Conservation (phyloP, 2,888 invertebrate genomes). For the Pristionchus mayeri region DNA sequence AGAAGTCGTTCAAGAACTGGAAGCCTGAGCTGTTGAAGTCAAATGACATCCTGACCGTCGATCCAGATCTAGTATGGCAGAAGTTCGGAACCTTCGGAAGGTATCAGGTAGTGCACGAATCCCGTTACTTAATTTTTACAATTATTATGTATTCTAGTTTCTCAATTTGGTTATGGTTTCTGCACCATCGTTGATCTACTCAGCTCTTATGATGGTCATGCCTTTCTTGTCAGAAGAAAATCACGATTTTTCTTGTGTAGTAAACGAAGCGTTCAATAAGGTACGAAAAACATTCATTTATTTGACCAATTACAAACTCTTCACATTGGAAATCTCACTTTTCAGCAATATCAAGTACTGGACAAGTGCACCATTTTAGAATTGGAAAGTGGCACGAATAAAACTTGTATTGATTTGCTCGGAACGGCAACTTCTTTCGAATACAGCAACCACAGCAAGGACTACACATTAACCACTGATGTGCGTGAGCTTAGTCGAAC, state of each 20-base stretch:
- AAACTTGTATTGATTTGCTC: slow-evolving; percentile 34
- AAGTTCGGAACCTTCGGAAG: slow-evolving; percentile 72
- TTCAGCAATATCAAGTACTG: slow-evolving; percentile 47
- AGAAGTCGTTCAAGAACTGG: background rate
- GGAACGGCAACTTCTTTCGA: slow-evolving; percentile 36
- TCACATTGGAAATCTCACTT: too few relatives aligned
- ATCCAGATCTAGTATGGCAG: slow-evolving; percentile 73
- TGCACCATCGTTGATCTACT: slow-evolving; percentile 59
- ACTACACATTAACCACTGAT: slow-evolving; percentile 34
- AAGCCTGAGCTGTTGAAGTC: background rate
- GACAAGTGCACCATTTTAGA: slow-evolving; percentile 52
- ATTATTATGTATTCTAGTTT: slow-evolving; percentile 55
- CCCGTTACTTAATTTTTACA: background rate
- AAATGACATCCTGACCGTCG: slow-evolving; percentile 56
- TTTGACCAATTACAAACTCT: background rate
- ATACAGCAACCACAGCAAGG: slow-evolving; percentile 14
- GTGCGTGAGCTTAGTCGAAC: background rate
- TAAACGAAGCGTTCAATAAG: background rate
- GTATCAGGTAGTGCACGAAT: slow-evolving; percentile 65
- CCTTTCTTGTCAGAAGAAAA: slow-evolving; percentile 69
- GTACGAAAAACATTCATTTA: background rate
- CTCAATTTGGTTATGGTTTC: slow-evolving; percentile 61
- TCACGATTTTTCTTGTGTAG: slow-evolving; percentile 56
- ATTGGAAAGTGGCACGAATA: slow-evolving; percentile 29
- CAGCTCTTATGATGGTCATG: slow-evolving; percentile 68